Evolutionary conservation across 2,797 vertebrate genomes (phyloP), one percentile per base, ranked within the genome.

Genomic region (Sebastes matsubarae): DNA sequence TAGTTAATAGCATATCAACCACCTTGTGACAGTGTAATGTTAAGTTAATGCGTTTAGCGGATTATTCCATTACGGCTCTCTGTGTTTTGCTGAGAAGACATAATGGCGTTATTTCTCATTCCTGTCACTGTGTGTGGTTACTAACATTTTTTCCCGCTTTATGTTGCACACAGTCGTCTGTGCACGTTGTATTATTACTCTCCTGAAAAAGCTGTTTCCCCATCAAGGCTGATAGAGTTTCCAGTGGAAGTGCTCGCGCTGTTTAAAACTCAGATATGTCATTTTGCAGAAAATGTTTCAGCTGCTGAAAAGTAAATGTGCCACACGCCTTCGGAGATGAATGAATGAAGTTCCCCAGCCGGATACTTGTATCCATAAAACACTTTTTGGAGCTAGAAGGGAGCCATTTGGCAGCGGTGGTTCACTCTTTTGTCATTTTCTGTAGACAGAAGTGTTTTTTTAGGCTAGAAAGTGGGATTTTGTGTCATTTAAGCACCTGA

Each of bases 41-140:
- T 90, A 67, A 88, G 88, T 90, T 92, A 90, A 94, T 93, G 90
- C 83, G 85, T 90, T 90, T 85, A 83, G 82, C 32, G 85, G 88
- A 91, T 93, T 92, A 92, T 93, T 92, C 89, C 88, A 92, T 93
- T 92, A 90, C 18, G 30, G 72, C 25, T 4, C 67, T 77, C 84
- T 88, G 80, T 91, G 86, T 93, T 90, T 87, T 88, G 81, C 89
- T 34, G 84, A 80, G 68, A 81, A 81, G 60, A 68, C 79, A 77
- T 92, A 91, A 93, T 92, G 67, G 86, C 60, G 76, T 89, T 92
- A 90, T 92, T 93, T 86, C 81, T 95, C 93, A 92, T 89, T 91
- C 87, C 78, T 92, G 93, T 91, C 91, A 89, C 79, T 55, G 59
- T 83, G 85, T 89, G 88, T 13, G 83, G 85, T 83, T 87, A 18